These are phyloP conservation scores for Linhomoeus sp. DNA, from an alignment of 2,888 invertebrate species.

Conservation along the genomic window DNA sequence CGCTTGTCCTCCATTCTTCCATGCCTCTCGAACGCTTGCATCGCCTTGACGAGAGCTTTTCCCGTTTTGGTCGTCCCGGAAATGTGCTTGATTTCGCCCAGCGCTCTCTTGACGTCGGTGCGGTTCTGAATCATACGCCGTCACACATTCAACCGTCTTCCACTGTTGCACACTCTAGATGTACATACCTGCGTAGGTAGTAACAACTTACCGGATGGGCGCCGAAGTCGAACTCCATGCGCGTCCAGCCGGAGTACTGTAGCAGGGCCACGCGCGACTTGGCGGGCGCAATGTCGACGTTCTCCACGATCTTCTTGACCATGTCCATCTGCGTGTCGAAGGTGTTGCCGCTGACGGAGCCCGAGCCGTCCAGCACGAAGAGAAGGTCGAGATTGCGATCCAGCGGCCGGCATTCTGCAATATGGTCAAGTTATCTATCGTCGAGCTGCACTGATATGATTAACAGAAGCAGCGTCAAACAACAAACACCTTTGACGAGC, in stretches of 20 bases:
- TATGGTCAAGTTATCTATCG: too few relatives aligned
- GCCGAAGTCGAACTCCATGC: conserved; percentile 13
- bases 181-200: too few relatives aligned
- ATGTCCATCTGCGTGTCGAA: conserved; percentile 15
- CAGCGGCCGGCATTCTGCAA: conserved; percentile 13
- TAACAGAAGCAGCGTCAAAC: too few relatives aligned
- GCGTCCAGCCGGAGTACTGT: conserved; percentile 14
- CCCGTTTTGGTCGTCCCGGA: conserved; percentile 16
- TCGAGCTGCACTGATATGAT: too few relatives aligned
- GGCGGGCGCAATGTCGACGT: conserved; percentile 11
- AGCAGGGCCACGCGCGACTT: conserved; percentile 14
- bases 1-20: conserved; percentile 3
- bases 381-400: conserved; percentile 13
- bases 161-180: too few relatives aligned
- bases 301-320: conserved; percentile 10
- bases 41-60: conserved; percentile 12
- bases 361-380: conserved; percentile 16
- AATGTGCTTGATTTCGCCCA: conserved; percentile 10
- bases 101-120: conserved; percentile 4
- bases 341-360: conserved; percentile 13
- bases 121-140: background rate
- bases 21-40: conserved; percentile 8
- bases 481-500: too few relatives aligned
- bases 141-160: too few relatives aligned
- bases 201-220: background rate